Evolutionary conservation across 2,797 vertebrate genomes (phyloP).

Genomic region (Rhadinocentrus ornatus): DNA sequence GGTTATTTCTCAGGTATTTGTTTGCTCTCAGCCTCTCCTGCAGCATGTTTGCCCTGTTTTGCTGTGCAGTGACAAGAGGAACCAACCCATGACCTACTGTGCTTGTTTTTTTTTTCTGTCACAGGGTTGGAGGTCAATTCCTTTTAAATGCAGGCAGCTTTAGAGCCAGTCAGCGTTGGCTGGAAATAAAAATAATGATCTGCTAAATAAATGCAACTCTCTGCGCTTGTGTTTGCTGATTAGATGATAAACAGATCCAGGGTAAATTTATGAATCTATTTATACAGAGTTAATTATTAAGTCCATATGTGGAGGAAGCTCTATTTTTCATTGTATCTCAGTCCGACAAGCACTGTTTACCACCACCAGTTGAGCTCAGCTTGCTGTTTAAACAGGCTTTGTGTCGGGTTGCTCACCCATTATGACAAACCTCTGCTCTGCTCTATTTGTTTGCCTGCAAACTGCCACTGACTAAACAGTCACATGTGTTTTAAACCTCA

Average conservation of each 20-base stretch:
- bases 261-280: slow-evolving; percentile 58
- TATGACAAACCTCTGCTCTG: slow-evolving; percentile 77
- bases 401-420: slow-evolving; percentile 77
- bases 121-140: slow-evolving; percentile 74
- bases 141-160: slow-evolving; percentile 71
- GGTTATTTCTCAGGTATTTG: slow-evolving; percentile 79
- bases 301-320: slow-evolving; percentile 65
- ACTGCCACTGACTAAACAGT: slow-evolving; percentile 78
- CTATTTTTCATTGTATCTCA: slow-evolving; percentile 64
- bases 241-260: slow-evolving; percentile 51
- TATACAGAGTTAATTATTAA: slow-evolving; percentile 72
- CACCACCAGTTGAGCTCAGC: slow-evolving; percentile 73
- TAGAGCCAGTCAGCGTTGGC: slow-evolving; percentile 49
- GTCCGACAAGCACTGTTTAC: slow-evolving; percentile 72
- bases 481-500: slow-evolving; percentile 79
- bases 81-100: slow-evolving; percentile 77
- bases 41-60: slow-evolving; percentile 53
- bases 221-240: slow-evolving; percentile 33
- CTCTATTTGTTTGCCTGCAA: slow-evolving; percentile 78
- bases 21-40: slow-evolving; percentile 64
- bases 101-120: slow-evolving; percentile 79
- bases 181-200: slow-evolving; percentile 69
- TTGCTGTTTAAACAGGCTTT: slow-evolving; percentile 80
- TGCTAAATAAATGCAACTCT: slow-evolving; percentile 39
- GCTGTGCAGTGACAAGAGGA: slow-evolving; percentile 71